Evolutionary conservation across 2,113 vertebrate genomes (phyloP).

Genomic region (Sander vitreus): DNA sequence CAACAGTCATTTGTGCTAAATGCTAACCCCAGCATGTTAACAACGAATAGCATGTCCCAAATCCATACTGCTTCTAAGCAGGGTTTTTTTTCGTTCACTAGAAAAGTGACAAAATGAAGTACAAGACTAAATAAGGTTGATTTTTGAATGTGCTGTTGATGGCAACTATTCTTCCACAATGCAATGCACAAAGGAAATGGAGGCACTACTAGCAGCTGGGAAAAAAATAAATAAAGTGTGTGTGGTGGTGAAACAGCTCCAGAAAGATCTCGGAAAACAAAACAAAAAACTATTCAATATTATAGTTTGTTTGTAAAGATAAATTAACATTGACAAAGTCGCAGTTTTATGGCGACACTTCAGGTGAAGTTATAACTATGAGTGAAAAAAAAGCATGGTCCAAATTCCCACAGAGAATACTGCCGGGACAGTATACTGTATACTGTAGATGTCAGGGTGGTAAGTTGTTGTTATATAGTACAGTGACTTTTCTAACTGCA

Average conservation of each 20-base stretch:
- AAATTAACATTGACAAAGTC: background rate
- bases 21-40: background rate
- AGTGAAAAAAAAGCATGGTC: slow-evolving; percentile 13
- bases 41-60: background rate
- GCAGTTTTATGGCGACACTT: too few species aligned
- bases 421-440: background rate
- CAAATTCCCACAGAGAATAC: slow-evolving; percentile 19
- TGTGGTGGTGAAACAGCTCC: background rate
- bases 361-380: background rate
- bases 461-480: background rate
- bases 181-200: background rate
- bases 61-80: background rate
- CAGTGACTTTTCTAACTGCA: background rate
- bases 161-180: background rate
- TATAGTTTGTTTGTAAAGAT: background rate
- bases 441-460: slow-evolving; percentile 10
- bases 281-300: background rate
- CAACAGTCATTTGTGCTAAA: too few species aligned
- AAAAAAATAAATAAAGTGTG: background rate
- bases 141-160: background rate
- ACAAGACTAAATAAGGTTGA: background rate
- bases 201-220: background rate
- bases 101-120: background rate
- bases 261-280: background rate
- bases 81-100: background rate